Conservation (phyloP, 2,888 invertebrate species). For the Tetragonula carbonaria region DNA sequence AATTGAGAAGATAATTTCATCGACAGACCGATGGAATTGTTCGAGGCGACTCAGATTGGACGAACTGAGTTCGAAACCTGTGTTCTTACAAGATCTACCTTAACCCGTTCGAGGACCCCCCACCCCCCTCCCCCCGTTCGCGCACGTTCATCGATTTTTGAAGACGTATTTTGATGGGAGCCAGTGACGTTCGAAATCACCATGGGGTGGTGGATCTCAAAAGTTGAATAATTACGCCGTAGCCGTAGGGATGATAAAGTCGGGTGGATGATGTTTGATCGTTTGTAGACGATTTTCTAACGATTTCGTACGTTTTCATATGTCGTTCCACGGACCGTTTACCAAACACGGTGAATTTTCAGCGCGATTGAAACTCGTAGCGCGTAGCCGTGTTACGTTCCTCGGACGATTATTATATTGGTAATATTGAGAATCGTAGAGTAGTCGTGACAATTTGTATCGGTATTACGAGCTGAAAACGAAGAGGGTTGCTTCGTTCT, state of each 20-base stretch:
- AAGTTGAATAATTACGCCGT: slow-evolving; percentile 3
- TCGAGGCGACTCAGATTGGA: not conserved
- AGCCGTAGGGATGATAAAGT: not conserved
- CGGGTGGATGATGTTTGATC: not conserved
- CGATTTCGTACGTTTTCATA: slow-evolving; percentile 51
- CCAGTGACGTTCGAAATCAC: not conserved
- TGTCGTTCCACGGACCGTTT: slow-evolving; percentile 30
- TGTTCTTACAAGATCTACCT: slow-evolving; percentile 32
- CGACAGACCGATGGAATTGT: not conserved
- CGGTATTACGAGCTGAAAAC: not conserved
- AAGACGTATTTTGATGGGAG: slow-evolving; percentile 31
- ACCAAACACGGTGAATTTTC: not conserved
- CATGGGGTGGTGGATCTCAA: not conserved
- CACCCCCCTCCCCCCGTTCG: not conserved
- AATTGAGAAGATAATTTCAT: not conserved
- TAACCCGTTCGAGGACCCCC: slow-evolving; percentile 4
- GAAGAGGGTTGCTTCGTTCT: not conserved
- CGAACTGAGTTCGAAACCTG: slow-evolving; percentile 16
- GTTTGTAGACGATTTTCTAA: slow-evolving; percentile 51
- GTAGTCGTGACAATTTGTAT: slow-evolving; percentile 12
- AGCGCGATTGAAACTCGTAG: not conserved
- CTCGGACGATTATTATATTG: not conserved
- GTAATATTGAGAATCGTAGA: slow-evolving; percentile 13
- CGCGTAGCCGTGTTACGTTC: not conserved
- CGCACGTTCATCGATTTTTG: slow-evolving; percentile 34